A percentile compares a stretch with the other conserved stretches of the same genome.
Evolutionary conservation across 2,888 invertebrate genomes (phyloP).

Genomic region (Galerucella pusilla): DNA sequence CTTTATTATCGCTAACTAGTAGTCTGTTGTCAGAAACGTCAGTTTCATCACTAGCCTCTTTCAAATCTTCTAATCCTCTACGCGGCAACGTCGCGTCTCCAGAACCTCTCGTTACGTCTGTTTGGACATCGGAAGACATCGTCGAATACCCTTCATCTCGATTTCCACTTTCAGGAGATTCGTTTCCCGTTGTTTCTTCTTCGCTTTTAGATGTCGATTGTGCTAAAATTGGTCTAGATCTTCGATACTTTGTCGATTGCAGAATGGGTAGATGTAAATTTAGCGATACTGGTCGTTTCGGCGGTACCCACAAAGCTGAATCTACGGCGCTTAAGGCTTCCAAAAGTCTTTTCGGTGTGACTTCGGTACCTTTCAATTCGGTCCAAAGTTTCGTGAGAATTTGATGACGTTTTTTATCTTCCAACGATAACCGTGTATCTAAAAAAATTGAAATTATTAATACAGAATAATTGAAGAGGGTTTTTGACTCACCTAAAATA

Average conservation of each 20-base stretch:
- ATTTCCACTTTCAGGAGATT: slow-evolving; percentile 81
- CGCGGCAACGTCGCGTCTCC: slow-evolving; percentile 65
- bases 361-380: slow-evolving; percentile 73
- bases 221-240: slow-evolving; percentile 64
- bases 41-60: slow-evolving; percentile 80
- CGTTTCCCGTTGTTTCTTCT: slow-evolving; percentile 75
- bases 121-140: slow-evolving; percentile 85
- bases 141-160: slow-evolving; percentile 85
- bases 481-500: slow-evolving; percentile 54
- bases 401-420: slow-evolving; percentile 74
- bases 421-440: slow-evolving; percentile 70
- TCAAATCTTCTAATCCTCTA: slow-evolving; percentile 72
- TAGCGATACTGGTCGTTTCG: slow-evolving; percentile 76
- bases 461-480: background rate
- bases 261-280: slow-evolving; percentile 76
- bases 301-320: slow-evolving; percentile 75
- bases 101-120: slow-evolving; percentile 71
- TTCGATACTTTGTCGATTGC: slow-evolving; percentile 64
- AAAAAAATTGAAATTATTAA: slow-evolving; percentile 20
- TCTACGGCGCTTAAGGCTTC: slow-evolving; percentile 75
- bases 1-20: slow-evolving; percentile 70
- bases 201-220: slow-evolving; percentile 67
- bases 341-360: slow-evolving; percentile 72
- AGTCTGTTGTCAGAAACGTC: slow-evolving; percentile 71
- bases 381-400: slow-evolving; percentile 74